phyloP scores from a whole-genome alignment of 2,113 vertebrate genomes.

The Azemiops feae region DNA sequence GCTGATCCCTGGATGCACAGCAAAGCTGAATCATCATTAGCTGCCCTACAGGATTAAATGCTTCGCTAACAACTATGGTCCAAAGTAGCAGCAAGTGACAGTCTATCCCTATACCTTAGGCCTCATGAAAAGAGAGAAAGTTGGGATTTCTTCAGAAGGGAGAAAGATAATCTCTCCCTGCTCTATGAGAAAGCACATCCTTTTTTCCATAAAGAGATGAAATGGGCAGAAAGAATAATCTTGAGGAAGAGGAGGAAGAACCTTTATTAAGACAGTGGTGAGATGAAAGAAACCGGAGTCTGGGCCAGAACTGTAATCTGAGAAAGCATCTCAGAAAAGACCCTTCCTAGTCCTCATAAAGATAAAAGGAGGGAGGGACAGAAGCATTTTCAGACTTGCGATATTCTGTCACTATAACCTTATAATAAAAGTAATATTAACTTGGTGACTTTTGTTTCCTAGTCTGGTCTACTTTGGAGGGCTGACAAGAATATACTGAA shows the following conservation, averaged over 20 bases:
- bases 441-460: not conserved
- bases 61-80: not conserved
- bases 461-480: not conserved
- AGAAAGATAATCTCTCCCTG: not conserved
- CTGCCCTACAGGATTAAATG: no score
- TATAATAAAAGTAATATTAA: not conserved
- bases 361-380: not conserved
- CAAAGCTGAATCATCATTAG: not conserved
- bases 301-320: not conserved
- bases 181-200: not conserved
- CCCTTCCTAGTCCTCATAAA: not conserved
- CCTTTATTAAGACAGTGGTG: not conserved
- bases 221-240: not conserved
- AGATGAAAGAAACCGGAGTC: not conserved
- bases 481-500: not conserved
- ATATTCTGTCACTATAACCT: not conserved
- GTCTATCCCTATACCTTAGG: not conserved
- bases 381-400: not conserved
- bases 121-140: not conserved
- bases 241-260: not conserved
- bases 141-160: not conserved
- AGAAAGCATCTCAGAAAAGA: not conserved
- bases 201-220: not conserved
- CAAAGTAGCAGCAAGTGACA: not conserved
- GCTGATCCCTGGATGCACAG: conserved; percentile 74